These are phyloP conservation scores for Griposia aprilina DNA, from an alignment of 2,888 invertebrate genomes.

Conservation along the genomic window DNA sequence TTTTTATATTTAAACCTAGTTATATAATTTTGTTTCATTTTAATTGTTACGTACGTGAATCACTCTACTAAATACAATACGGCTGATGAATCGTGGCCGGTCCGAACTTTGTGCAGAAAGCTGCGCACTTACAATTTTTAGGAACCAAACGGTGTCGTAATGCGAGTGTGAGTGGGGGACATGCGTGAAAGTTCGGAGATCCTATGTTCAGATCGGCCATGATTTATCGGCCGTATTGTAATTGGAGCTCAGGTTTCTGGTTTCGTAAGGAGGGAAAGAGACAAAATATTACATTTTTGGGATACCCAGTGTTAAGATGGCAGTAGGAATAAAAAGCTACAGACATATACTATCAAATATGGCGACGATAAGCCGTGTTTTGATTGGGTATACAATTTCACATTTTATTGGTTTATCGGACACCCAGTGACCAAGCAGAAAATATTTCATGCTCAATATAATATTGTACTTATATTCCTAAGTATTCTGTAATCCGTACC, in stretches of 20 bases:
- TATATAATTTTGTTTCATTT: background rate
- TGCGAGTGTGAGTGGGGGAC: background rate
- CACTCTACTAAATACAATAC: too few relatives aligned
- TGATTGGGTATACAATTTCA: too few relatives aligned
- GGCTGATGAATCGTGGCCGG: background rate
- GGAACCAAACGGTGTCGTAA: background rate
- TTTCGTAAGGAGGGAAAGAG: too few relatives aligned
- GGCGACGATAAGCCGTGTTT: too few relatives aligned
- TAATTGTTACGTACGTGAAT: too few relatives aligned
- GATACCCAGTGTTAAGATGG: background rate
- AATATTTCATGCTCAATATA: background rate
- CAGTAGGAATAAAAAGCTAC: too few relatives aligned
- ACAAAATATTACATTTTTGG: background rate
- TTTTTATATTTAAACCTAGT: background rate
- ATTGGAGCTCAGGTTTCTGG: too few relatives aligned
- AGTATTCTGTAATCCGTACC: background rate
- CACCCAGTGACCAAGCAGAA: background rate
- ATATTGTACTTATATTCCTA: too few relatives aligned
- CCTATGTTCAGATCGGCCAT: too few relatives aligned
- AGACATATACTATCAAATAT: too few relatives aligned
- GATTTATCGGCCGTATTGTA: too few relatives aligned
- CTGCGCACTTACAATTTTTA: background rate
- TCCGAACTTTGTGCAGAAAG: background rate
- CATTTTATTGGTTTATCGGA: background rate
- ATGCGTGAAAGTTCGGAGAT: too few relatives aligned